A percentile compares a stretch with the other conserved stretches of the same genome.
phyloP scores from a whole-genome alignment of 2,888 invertebrate species.

The Tenthredo notha region DNA sequence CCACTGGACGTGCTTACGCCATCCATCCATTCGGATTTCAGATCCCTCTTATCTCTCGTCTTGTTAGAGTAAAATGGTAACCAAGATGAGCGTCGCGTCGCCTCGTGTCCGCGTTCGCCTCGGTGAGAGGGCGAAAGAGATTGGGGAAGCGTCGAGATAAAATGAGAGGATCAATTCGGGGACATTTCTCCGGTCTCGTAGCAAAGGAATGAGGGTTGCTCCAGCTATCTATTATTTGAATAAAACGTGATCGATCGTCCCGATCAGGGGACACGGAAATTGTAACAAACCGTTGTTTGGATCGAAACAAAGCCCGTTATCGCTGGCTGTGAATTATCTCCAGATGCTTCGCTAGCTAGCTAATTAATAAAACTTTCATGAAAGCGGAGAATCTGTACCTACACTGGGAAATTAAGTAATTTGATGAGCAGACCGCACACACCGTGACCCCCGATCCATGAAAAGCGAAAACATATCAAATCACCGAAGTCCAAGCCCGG shows the following conservation, averaged over 20 bases:
- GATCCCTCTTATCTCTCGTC: conserved; percentile 49
- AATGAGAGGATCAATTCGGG: conserved; percentile 47
- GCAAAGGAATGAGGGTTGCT: background rate
- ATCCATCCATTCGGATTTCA: conserved; percentile 49
- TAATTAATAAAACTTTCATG: background rate
- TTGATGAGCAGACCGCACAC: conserved; percentile 40
- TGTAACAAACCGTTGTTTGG: conserved; percentile 28
- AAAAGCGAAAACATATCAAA: conserved; percentile 36
- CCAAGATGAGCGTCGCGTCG: conserved; percentile 42
- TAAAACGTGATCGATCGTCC: conserved; percentile 39
- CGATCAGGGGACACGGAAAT: conserved; percentile 8
- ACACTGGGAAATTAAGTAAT: conserved; percentile 20
- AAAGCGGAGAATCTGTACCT: background rate
- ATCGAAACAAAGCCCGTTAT: conserved; percentile 27
- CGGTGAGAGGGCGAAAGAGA: conserved; percentile 33
- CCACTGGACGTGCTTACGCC: conserved; percentile 36
- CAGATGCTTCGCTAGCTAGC: background rate
- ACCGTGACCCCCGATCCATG: conserved; percentile 1
- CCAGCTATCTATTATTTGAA: conserved; percentile 40
- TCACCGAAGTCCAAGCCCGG: background rate
- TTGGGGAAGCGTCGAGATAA: conserved; percentile 39
- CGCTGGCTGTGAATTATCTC: background rate
- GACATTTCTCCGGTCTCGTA: conserved; percentile 4
- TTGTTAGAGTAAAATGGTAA: conserved; percentile 52
- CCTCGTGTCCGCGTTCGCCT: background rate